Evolutionary conservation across 2,888 invertebrate genomes (phyloP), one percentile per base, ranked within the genome.

Genomic region (Harmothoe impar): DNA sequence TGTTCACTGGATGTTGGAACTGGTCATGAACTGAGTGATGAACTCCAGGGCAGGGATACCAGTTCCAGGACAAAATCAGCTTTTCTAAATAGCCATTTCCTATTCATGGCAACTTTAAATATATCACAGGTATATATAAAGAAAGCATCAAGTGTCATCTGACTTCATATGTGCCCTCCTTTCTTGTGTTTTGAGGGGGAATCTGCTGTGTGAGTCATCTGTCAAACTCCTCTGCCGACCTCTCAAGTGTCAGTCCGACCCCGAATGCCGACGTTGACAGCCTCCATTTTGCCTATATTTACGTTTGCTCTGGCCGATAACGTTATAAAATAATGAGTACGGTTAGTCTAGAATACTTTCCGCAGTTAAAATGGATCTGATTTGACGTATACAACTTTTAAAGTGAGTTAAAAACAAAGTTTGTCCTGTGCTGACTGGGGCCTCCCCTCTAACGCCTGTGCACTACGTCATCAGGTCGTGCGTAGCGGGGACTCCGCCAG

Each of bases 391-490:
- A 25, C 15, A 86, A 86, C 86, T 86, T 86, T n/a, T 15, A 29
- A 86, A 86, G 7, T 25, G 52, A 54, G 25, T 20, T 86, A 68
- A 68, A 68, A 35, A 68, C 89, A 56, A 89, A 89, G 89, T 68
- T 89, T 10, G n/a, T 33, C 5, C 17, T 12, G 23, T n/a, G n/a
- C 10, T 89, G 68, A 23, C 33, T 43, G 25, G 68, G 62, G 35
- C 89, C 89, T 62, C 84, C 77, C 33, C 77, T 31, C n/a, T 0
- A 68, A 89, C 20, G 33, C 51, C 7, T 43, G 84, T 56, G 90
- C 29, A 25, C 52, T 84, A 90, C 90, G 90, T 90, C 90, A 90
- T 85, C 84, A 43, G 25, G 20, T 51, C 25, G 29, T 31, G 68
- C 10, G 23, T 25, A 43, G 35, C 5, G 25, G 52, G 23, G 31